Evolutionary conservation across 2,113 vertebrate genomes (phyloP), one percentile per base, ranked within the genome.

Genomic region (Pavo muticus): DNA sequence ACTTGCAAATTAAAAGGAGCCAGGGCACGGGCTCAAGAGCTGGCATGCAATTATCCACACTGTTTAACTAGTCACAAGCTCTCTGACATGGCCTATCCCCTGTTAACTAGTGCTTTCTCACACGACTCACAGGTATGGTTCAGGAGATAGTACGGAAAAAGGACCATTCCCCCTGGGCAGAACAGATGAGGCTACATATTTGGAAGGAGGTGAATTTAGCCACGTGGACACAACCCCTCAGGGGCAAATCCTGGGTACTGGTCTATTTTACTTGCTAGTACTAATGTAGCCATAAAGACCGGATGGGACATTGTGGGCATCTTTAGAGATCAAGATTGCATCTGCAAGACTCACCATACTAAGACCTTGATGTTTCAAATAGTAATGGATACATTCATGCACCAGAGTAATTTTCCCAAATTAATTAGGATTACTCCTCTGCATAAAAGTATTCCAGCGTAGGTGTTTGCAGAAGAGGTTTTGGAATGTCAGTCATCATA

Each of bases 391-490:
- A 39, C 79, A 90, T 72, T 79, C 84, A 91, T 68, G 81, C 81
- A 90, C 87, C 93, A 89, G 87, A 68, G 91, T 60, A 80, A 95
- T 95, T 95, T 94, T 96, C 88, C 68, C 84, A 95, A 95, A 96
- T 97, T 97, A 96, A 95, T 95, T 93, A 90, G 93, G 88, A 95
- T 95, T 96, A 93, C 70, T 96, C 48, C 85, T 79, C 52, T 92
- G 54, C 48, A 72, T 70, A 79, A 96, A 95, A 81, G 44, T 78
- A 96, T 90, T 92, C 88, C 69, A 93, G 92, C 32, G 65, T 91
- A 94, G 93, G 94, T 90, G 91, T 94, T 91, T 6, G 5, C 77
- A 94, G 91, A 88, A 94, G 84, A 95, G 73, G 61, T 72, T 86
- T 82, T 84, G 80, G 73, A 95, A 95, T 37, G 85, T 95, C 95